A percentile compares a stretch with the other conserved stretches of the same genome.
These are phyloP conservation scores for Cavia porcellus DNA, from an alignment of 2,113 vertebrate species.

Conservation along the genomic window DNA sequence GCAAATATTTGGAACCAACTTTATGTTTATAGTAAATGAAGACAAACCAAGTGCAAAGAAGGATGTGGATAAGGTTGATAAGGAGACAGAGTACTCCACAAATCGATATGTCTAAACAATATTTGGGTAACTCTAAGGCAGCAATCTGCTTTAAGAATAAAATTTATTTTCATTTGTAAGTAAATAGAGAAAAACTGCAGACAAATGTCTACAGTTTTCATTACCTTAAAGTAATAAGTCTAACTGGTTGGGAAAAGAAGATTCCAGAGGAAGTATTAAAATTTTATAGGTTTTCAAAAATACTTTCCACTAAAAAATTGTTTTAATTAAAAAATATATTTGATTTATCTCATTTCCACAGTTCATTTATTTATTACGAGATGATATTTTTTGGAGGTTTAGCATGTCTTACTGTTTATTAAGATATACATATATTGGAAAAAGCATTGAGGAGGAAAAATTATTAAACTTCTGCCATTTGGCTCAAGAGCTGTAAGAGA, in stretches of 20 bases:
- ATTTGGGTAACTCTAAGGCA: background rate
- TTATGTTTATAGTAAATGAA: constrained; percentile 2
- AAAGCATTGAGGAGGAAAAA: constrained; percentile 9
- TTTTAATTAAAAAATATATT: constrained; percentile 44
- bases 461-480: constrained; percentile 29
- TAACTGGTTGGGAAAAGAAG: background rate
- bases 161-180: constrained; percentile 59
- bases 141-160: background rate
- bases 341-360: constrained; percentile 28
- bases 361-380: constrained; percentile 40
- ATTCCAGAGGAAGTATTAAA: background rate
- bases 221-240: constrained; percentile 47
- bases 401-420: background rate
- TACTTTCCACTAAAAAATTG: background rate
- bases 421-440: constrained; percentile 43
- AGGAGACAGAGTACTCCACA: background rate
- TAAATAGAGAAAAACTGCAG: constrained; percentile 35
- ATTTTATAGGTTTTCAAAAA: constrained; percentile 39
- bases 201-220: background rate
- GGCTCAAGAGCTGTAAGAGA: background rate
- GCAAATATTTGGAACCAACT: background rate
- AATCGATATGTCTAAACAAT: constrained; percentile 3
- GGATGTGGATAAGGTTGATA: background rate
- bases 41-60: constrained; percentile 41
- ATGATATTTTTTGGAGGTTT: constrained; percentile 36